phyloP scores from a whole-genome alignment of 2,113 vertebrate species.

The Coptodon rendalli region DNA sequence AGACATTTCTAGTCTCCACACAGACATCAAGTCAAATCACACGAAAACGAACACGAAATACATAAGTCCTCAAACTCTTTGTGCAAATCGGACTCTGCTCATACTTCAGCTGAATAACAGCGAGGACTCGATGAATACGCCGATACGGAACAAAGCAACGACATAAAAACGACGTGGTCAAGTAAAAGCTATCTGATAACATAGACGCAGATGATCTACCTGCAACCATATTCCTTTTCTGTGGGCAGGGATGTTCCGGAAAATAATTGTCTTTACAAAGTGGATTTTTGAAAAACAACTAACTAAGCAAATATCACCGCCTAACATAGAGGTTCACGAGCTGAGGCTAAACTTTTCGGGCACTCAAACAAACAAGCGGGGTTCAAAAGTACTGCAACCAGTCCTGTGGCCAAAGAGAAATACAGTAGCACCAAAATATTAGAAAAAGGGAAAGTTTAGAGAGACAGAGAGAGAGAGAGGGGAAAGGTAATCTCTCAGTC shows the following conservation, averaged over 20 bases:
- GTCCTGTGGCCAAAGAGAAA: conserved; percentile 50
- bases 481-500: neutral
- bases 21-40: conserved; percentile 23
- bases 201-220: conserved; percentile 15
- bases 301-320: conserved; percentile 35
- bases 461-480: conserved; percentile 16
- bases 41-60: conserved; percentile 13
- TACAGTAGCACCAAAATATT: conserved; percentile 66
- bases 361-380: conserved; percentile 1
- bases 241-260: neutral
- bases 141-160: conserved; percentile 14
- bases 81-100: conserved; percentile 59
- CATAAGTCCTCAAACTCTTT: conserved; percentile 23
- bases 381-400: conserved; percentile 22
- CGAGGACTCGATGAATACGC: conserved; percentile 5
- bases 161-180: conserved; percentile 32
- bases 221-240: conserved; percentile 20
- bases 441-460: conserved; percentile 18
- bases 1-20: neutral
- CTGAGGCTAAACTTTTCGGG: neutral
- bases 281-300: conserved; percentile 1
- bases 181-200: conserved; percentile 47
- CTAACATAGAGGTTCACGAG: conserved; percentile 10
- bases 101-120: conserved; percentile 26
- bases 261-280: conserved; percentile 22